Conservation (phyloP, 2,888 invertebrate genomes). For the Sussaba pulchella region DNA sequence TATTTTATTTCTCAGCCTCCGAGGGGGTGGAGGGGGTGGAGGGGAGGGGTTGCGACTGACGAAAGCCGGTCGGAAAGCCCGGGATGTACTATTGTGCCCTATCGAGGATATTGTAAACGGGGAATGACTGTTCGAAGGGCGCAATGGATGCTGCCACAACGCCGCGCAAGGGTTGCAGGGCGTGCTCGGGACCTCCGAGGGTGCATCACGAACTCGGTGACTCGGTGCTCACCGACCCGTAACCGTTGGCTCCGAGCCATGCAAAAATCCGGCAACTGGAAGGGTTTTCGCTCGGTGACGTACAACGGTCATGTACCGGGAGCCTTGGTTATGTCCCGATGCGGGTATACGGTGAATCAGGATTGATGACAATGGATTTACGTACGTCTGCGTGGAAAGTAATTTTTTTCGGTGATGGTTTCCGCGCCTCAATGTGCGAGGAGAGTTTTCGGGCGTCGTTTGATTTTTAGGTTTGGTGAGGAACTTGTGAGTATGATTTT, state of each 20-base stretch:
- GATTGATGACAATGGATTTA: slow-evolving; percentile 39
- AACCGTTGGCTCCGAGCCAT: slow-evolving; percentile 49
- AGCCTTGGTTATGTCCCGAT: slow-evolving; percentile 16
- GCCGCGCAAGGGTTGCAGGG: slow-evolving; percentile 21
- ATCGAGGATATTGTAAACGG: background rate
- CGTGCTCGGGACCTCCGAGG: slow-evolving; percentile 14
- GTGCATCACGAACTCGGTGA: slow-evolving; percentile 37
- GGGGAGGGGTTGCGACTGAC: no score
- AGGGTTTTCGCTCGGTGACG: slow-evolving; percentile 31
- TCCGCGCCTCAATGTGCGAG: background rate
- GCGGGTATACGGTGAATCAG: slow-evolving; percentile 16
- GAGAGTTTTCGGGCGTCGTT: no score
- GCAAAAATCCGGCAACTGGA: slow-evolving; percentile 40
- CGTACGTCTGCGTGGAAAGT: slow-evolving; percentile 24
- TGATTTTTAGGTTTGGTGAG: no score
- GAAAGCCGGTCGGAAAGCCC: background rate
- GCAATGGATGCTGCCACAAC: slow-evolving; percentile 2
- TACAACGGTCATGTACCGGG: slow-evolving; percentile 15
- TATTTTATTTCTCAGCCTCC: slow-evolving; percentile 72
- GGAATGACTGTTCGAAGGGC: slow-evolving; percentile 23
- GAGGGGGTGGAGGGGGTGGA: slow-evolving; percentile 33
- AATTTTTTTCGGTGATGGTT: slow-evolving; percentile 13
- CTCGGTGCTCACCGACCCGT: slow-evolving; percentile 14
- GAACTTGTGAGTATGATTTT: no score
- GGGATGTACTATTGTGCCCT: slow-evolving; percentile 3